Percentiles rank a stretch among this genome's conserved stretches.
Conservation (phyloP, 2,113 vertebrate genomes). For the Cinclus mexicanus region DNA sequence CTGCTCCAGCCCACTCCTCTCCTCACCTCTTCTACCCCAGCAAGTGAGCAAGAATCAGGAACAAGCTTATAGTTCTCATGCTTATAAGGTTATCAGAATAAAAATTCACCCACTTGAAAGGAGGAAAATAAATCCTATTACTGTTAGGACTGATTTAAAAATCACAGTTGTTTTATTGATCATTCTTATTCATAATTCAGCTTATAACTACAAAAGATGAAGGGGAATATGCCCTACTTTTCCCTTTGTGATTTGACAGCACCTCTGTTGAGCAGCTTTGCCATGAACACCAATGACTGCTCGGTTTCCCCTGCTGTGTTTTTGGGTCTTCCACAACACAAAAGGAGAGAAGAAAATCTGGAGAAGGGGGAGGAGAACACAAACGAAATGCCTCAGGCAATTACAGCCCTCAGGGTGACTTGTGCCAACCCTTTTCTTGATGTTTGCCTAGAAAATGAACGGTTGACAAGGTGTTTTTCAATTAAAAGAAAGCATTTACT, state of each 20-base stretch:
- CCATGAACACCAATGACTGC: neutral
- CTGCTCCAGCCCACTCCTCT: neutral
- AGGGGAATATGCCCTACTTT: conserved; percentile 6
- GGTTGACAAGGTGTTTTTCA: neutral
- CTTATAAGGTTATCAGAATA: neutral
- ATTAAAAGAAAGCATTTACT: neutral
- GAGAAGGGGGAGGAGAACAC: neutral
- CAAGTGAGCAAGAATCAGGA: neutral
- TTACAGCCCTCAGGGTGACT: neutral
- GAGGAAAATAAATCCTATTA: neutral
- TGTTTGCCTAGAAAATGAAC: neutral
- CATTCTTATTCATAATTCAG: conserved; percentile 1
- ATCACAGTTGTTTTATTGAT: conserved; percentile 13
- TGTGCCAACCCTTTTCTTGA: neutral
- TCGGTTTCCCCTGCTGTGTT: neutral
- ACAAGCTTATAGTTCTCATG: neutral
- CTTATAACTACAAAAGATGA: neutral
- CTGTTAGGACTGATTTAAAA: neutral
- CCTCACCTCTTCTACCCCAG: neutral
- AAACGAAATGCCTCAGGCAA: neutral
- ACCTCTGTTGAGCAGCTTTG: neutral
- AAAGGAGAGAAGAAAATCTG: neutral
- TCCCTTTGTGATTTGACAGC: neutral
- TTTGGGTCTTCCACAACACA: neutral
- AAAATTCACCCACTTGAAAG: neutral